These are phyloP conservation scores for Scrobipalpa atriplicella DNA, from an alignment of 2,888 invertebrate species.

Conservation along the genomic window DNA sequence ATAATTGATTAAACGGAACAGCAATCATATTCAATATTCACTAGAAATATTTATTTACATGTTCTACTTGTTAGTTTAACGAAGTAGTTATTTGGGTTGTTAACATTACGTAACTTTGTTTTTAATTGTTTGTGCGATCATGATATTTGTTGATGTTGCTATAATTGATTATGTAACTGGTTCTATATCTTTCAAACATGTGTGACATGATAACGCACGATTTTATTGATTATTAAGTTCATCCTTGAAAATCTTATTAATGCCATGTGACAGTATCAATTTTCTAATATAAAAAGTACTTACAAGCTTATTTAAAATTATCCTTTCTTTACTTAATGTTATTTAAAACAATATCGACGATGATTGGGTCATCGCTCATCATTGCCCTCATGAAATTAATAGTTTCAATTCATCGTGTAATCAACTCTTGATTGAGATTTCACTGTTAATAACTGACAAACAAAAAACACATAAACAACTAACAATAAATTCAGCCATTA, in stretches of 20 bases:
- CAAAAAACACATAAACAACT: slow-evolving; percentile 38
- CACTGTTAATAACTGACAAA: slow-evolving; percentile 51
- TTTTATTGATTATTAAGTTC: too few relatives aligned
- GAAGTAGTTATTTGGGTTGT: slow-evolving; percentile 17
- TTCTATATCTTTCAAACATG: not conserved
- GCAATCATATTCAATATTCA: slow-evolving; percentile 32
- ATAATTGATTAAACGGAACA: slow-evolving; percentile 36
- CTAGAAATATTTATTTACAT: slow-evolving; percentile 29
- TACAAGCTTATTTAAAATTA: too few relatives aligned
- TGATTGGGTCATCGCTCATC: slow-evolving; percentile 22
- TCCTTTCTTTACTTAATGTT: too few relatives aligned
- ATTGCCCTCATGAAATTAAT: not conserved
- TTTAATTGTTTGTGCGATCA: not conserved
- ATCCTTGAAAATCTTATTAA: too few relatives aligned
- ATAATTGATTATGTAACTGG: slow-evolving; percentile 1
- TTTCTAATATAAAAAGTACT: too few relatives aligned
- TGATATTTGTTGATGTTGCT: not conserved
- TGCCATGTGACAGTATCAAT: too few relatives aligned
- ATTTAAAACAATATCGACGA: slow-evolving; percentile 1
- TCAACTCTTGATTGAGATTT: slow-evolving; percentile 52
- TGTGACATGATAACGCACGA: too few relatives aligned
- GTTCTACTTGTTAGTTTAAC: slow-evolving; percentile 24
- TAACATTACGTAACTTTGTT: not conserved
- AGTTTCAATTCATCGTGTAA: slow-evolving; percentile 25
- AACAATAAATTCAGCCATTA: slow-evolving; percentile 66